phyloP scores from a whole-genome alignment of 2,888 invertebrate species.

The Hypomecis punctinalis region DNA sequence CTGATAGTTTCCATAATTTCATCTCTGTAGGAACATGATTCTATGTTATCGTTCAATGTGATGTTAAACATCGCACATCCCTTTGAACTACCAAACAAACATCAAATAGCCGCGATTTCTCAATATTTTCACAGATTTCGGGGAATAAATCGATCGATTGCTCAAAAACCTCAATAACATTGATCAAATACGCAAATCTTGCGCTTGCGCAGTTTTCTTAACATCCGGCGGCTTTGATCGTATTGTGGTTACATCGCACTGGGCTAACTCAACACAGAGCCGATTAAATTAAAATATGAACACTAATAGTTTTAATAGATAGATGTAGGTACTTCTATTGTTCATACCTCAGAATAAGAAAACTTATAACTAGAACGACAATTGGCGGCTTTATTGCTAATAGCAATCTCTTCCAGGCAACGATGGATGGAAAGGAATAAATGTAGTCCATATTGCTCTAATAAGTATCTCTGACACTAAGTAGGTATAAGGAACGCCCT shows the following conservation, averaged over 20 bases:
- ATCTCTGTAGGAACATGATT: not conserved
- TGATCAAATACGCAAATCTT: conserved; percentile 25
- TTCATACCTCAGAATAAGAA: no score
- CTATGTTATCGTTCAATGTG: conserved; percentile 7
- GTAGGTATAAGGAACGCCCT: no score
- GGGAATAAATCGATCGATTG: conserved; percentile 32
- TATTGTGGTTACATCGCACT: conserved; percentile 1
- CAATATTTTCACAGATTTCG: conserved; percentile 37
- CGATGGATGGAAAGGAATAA: no score
- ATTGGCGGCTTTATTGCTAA: no score
- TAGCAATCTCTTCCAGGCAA: no score
- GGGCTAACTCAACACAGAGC: not conserved
- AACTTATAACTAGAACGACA: no score
- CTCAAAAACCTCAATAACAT: conserved; percentile 31
- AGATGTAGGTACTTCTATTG: no score
- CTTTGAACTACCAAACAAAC: conserved; percentile 26
- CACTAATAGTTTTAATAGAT: no score
- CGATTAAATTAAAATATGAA: no score
- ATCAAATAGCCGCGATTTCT: conserved; percentile 28
- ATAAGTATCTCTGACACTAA: no score
- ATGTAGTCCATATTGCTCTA: no score
- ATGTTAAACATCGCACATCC: conserved; percentile 18
- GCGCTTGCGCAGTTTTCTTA: conserved; percentile 38
- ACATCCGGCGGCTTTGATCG: conserved; percentile 52
- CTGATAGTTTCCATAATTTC: not conserved